Conservation (phyloP, 2,888 invertebrate genomes). For the Erebia epiphron region DNA sequence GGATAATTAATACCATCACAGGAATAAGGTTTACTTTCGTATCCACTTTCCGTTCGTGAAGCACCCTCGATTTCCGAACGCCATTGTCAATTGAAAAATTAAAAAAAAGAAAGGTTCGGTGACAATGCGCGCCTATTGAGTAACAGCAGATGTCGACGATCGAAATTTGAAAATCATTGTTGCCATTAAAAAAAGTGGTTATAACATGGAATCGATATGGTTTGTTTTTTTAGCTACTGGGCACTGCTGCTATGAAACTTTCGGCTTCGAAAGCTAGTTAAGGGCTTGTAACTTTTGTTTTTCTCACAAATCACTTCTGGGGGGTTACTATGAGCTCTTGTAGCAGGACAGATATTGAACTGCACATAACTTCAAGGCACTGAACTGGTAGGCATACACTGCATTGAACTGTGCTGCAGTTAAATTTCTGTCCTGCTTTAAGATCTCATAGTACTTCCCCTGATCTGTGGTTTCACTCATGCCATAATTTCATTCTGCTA, state of each 20-base stretch:
- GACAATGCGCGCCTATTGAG: constrained; percentile 67
- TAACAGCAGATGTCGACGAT: constrained; percentile 72
- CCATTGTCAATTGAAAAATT: constrained; percentile 50
- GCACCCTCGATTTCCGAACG: constrained; percentile 51
- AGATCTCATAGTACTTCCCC: too few species aligned
- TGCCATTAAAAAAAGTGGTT: constrained; percentile 57
- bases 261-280: not conserved
- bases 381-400: too few species aligned
- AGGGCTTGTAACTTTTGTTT: too few species aligned
- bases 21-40: constrained; percentile 42
- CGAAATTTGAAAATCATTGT: constrained; percentile 63
- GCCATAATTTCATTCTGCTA: too few species aligned
- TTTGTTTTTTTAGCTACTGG: constrained; percentile 34
- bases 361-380: too few species aligned
- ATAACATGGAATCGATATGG: constrained; percentile 55
- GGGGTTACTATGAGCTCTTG: too few species aligned
- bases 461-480: too few species aligned
- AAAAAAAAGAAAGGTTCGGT: constrained; percentile 52
- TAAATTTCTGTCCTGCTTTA: too few species aligned
- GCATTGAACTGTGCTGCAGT: too few species aligned
- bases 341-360: too few species aligned
- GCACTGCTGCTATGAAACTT: constrained; percentile 1
- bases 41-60: constrained; percentile 40
- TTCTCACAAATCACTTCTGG: too few species aligned
- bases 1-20: constrained; percentile 33